Evolutionary conservation across 1,140 invertebrate species (phyloP).

Genomic region (Triops cancriformis): DNA sequence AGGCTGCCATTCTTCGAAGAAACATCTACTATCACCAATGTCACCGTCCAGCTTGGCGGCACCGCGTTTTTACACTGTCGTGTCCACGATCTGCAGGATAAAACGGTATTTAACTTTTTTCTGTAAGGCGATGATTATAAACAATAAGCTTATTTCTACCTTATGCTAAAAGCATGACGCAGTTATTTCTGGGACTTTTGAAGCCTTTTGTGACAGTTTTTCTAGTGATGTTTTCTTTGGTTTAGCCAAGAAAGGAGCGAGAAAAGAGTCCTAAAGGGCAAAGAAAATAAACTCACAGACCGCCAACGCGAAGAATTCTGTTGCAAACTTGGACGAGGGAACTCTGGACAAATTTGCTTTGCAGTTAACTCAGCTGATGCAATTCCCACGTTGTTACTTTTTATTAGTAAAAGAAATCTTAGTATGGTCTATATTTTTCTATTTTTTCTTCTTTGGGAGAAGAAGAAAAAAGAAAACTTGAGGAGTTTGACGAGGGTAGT

Average conservation of each 20-base stretch:
- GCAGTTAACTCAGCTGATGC: not conserved
- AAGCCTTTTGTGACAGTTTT: not conserved
- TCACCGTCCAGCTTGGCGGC: constrained; percentile 69
- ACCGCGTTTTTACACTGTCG: constrained; percentile 70
- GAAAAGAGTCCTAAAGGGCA: not conserved
- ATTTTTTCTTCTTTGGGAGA: no score
- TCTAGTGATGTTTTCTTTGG: no score
- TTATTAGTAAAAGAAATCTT: not conserved
- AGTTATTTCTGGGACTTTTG: no score
- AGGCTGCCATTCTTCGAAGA: constrained; percentile 55
- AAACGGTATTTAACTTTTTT: constrained; percentile 58
- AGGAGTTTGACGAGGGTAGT: not conserved
- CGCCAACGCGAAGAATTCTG: not conserved
- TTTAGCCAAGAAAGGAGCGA: not conserved
- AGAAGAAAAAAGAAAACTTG: not conserved
- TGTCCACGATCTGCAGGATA: constrained; percentile 72
- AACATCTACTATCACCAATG: constrained; percentile 52
- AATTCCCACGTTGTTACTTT: constrained; percentile 2
- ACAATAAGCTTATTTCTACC: no score
- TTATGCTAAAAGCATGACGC: no score
- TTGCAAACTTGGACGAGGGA: not conserved
- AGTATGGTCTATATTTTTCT: not conserved
- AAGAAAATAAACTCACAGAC: not conserved
- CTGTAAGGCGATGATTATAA: not conserved
- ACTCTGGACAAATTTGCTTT: not conserved